Base-by-base conservation (phyloP, 1,140 invertebrate species). In the Grapholita molesta region DNA sequence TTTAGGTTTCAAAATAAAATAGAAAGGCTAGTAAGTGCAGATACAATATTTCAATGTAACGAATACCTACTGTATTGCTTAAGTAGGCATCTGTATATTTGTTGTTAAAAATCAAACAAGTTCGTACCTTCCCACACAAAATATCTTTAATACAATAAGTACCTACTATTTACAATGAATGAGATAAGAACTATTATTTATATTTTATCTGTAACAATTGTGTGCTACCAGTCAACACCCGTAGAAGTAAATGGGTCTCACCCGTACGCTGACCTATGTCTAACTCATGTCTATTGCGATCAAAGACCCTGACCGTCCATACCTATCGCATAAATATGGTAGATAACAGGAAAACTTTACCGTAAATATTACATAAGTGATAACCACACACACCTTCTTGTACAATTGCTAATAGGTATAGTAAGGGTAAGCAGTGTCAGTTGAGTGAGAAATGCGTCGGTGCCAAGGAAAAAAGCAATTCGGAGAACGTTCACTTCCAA, bases 1-100 rank as follows among this genome's bases (percentile, higher is more conserved):
- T 61, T 61, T 30, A 15, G 25, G 21, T 61, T 61, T 32, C 55
- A 61, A 28, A 61, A 61, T 32, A 32, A 61, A 61, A 28, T 57
- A 30, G 55, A 61, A 28, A 61, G 25, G 25, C 55, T 61, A 15
- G 30, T 61, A 61, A 30, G 30, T 30, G n/a, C 6, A 30, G 18
- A 32, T 2, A 28, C 55, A 15, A 61, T 61, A 15, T 61, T 12
- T 61, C 55, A 61, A 25, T 28, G 53, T 24, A 28, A 61, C 24
- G n/a, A n/a, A n/a, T n/a, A 48, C 42, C 7, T 15, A 48, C 18
- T 1, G 42, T 48, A 48, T 48, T 48, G n/a, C 21, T 48, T 18
- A 9, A 48, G 18, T 9, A 38, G 15, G n/a, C 18, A 21, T 48
- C 7, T 21, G 12, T 6, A 48, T 48, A 21, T 15, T 48, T 48